Evolutionary conservation across 2,888 invertebrate genomes (phyloP).

Genomic region (Calameuta filiformis): DNA sequence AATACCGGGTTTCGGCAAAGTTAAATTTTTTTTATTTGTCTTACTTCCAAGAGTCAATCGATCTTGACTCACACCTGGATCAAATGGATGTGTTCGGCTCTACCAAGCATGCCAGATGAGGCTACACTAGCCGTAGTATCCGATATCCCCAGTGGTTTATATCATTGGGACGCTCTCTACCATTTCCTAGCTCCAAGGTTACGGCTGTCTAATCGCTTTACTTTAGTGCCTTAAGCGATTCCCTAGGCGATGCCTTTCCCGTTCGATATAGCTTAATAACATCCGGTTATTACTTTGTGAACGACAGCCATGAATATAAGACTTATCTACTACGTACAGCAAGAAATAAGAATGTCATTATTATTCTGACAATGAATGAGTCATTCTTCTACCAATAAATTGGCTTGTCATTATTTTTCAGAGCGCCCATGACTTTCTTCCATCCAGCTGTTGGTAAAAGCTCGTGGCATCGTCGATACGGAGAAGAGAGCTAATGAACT

Average conservation of each 20-base stretch:
- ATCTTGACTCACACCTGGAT: not conserved
- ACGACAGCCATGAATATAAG: not conserved
- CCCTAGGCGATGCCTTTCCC: not conserved
- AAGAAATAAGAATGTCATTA: not conserved
- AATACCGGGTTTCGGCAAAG: slow-evolving; percentile 19
- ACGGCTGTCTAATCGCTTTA: not conserved
- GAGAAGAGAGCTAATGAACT: not conserved
- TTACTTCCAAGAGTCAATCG: not conserved
- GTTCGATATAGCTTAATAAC: not conserved
- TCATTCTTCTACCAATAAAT: not conserved
- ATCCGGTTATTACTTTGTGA: not conserved
- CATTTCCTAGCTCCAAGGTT: not conserved
- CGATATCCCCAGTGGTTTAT: not conserved
- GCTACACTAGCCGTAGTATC: not conserved
- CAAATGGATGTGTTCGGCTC: not conserved
- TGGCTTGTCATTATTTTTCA: not conserved
- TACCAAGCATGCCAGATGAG: not conserved
- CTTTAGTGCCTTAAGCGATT: not conserved
- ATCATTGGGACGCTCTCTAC: not conserved
- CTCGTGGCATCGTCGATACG: not conserved
- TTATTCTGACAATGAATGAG: not conserved
- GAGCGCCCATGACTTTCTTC: not conserved
- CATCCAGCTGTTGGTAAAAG: not conserved
- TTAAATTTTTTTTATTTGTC: not conserved
- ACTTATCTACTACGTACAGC: not conserved